Percentiles rank a stretch among this genome's conserved stretches.
phyloP scores from a whole-genome alignment of 2,797 vertebrate species.

The Gallinago nigripennis region DNA sequence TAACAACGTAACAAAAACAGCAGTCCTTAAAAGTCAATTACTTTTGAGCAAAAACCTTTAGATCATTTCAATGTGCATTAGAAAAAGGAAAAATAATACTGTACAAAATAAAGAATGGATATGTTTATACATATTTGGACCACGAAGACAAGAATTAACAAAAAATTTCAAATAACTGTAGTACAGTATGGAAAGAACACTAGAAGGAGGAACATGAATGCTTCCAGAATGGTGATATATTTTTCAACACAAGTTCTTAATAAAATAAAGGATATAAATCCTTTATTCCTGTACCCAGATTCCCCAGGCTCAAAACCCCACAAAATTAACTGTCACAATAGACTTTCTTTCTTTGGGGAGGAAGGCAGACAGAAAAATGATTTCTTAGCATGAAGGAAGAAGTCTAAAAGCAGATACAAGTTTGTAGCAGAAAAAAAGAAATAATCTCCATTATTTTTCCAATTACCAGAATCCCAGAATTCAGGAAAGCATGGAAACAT shows the following conservation, averaged over 20 bases:
- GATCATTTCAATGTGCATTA: not conserved
- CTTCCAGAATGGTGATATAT: not conserved
- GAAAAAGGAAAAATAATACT: not conserved
- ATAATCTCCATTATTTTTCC: not conserved
- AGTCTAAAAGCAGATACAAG: not conserved
- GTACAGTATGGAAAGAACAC: not conserved
- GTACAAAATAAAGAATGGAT: not conserved
- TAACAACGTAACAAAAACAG: fast-evolving
- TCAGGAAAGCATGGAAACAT: not conserved
- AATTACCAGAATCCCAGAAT: not conserved
- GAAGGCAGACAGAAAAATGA: not conserved
- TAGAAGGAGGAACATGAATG: not conserved
- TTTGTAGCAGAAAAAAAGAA: not conserved
- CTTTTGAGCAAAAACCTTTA: not conserved
- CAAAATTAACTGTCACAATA: not conserved
- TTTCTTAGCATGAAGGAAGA: not conserved
- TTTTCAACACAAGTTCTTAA: not conserved
- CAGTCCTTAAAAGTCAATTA: not conserved
- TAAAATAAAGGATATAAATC: not conserved
- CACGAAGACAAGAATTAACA: not conserved
- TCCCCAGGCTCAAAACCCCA: not conserved
- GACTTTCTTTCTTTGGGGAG: not conserved
- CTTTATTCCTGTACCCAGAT: not conserved
- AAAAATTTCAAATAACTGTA: not conserved
- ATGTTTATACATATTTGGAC: not conserved